Conservation (phyloP, 2,888 invertebrate genomes). For the Leucophenga maculata region DNA sequence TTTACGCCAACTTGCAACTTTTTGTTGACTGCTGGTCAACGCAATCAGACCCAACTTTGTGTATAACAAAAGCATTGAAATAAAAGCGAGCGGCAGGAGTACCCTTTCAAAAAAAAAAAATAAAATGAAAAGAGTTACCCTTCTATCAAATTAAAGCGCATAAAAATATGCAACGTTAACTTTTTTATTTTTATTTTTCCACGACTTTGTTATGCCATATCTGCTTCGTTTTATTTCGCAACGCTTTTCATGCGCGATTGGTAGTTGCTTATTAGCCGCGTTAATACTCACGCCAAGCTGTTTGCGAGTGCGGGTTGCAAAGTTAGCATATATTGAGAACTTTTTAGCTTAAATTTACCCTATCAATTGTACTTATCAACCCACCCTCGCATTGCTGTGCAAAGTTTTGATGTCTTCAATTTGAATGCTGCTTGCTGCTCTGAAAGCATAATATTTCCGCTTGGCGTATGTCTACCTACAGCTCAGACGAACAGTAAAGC, state of each 20-base stretch:
- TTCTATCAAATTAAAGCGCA: slow-evolving; percentile 8
- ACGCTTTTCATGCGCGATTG: slow-evolving; percentile 15
- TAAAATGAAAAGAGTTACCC: slow-evolving; percentile 45
- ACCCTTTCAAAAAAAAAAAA: slow-evolving; percentile 40
- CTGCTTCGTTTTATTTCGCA: background rate
- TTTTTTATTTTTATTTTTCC: slow-evolving; percentile 1
- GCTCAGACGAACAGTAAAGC: background rate
- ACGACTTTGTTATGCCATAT: background rate
- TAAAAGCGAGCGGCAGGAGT: background rate
- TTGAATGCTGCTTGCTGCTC: background rate
- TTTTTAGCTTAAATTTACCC: too few species aligned
- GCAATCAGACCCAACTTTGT: slow-evolving; percentile 23
- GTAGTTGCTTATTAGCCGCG: slow-evolving; percentile 14
- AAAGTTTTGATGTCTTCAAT: background rate
- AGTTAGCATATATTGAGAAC: too few species aligned
- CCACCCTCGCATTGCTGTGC: background rate
- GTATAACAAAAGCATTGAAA: slow-evolving; percentile 40
- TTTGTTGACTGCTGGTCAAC: slow-evolving; percentile 9
- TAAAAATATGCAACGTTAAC: slow-evolving; percentile 21
- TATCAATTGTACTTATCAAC: too few species aligned
- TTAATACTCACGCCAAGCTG: background rate
- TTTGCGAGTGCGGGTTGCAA: background rate
- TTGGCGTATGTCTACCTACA: slow-evolving; percentile 12
- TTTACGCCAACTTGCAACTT: slow-evolving; percentile 22
- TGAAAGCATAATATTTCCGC: slow-evolving; percentile 1